phyloP scores from a whole-genome alignment of 2,113 vertebrate species.

The Microcebus lehilahytsara region DNA sequence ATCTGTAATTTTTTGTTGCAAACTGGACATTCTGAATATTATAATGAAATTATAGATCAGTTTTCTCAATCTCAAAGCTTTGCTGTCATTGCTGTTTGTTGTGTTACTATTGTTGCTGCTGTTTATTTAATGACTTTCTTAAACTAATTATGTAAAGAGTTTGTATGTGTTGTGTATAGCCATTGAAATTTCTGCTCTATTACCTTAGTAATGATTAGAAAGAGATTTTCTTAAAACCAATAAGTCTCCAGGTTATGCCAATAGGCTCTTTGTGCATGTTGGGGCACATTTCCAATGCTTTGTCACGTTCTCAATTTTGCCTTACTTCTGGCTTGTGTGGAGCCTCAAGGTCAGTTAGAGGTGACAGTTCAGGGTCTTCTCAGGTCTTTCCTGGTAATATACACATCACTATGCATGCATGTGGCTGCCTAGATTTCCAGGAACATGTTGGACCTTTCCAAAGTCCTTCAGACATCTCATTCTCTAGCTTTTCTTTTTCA shows the following conservation, averaged over 20 bases:
- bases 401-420: background rate
- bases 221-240: background rate
- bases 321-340: background rate
- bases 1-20: background rate
- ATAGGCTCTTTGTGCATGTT: background rate
- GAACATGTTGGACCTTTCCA: background rate
- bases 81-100: background rate
- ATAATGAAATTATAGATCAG: background rate
- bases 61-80: background rate
- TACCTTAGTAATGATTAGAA: background rate
- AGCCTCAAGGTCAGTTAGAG: background rate
- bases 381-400: background rate
- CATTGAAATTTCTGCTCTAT: background rate
- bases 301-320: background rate
- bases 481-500: background rate
- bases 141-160: background rate
- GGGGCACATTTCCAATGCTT: background rate
- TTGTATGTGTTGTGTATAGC: background rate
- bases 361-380: background rate
- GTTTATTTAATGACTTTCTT: background rate
- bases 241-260: background rate
- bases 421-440: background rate
- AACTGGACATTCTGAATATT: background rate
- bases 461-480: background rate
- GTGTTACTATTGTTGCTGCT: background rate